These are phyloP conservation scores for Troides oblongomaculatus DNA, from an alignment of 2,888 invertebrate genomes.

Conservation along the genomic window DNA sequence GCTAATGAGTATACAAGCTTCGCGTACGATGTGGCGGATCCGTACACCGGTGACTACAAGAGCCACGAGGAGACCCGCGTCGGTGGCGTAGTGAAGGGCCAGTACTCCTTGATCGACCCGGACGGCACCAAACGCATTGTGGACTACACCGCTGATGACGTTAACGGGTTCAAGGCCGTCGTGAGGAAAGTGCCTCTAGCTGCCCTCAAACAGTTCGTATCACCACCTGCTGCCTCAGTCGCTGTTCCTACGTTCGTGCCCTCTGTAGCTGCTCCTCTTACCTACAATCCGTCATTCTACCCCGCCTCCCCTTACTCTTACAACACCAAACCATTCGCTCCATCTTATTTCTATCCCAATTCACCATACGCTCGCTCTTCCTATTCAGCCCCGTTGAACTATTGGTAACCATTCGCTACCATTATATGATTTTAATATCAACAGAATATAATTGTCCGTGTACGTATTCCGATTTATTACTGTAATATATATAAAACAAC, in stretches of 20 bases:
- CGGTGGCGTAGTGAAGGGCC: conserved; percentile 73
- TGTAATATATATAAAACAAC: neutral
- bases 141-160: conserved; percentile 76
- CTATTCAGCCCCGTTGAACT: conserved; percentile 13
- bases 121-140: conserved; percentile 78
- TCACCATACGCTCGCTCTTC: conserved; percentile 5
- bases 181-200: conserved; percentile 73
- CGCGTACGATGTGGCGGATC: conserved; percentile 77
- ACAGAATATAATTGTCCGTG: neutral
- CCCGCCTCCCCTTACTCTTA: conserved; percentile 7
- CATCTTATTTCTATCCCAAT: conserved; percentile 17
- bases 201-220: conserved; percentile 33
- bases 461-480: neutral
- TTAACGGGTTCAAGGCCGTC: conserved; percentile 78
- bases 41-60: conserved; percentile 78
- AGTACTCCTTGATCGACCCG: conserved; percentile 76
- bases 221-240: conserved; percentile 36
- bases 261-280: conserved; percentile 30
- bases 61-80: conserved; percentile 74
- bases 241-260: conserved; percentile 31
- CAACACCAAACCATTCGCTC: neutral
- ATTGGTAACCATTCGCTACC: neutral
- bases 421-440: neutral
- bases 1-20: conserved; percentile 66
- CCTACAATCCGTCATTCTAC: neutral